Base-by-base conservation (phyloP, 1,140 invertebrate species). In the Lordiphosa stackelbergi region DNA sequence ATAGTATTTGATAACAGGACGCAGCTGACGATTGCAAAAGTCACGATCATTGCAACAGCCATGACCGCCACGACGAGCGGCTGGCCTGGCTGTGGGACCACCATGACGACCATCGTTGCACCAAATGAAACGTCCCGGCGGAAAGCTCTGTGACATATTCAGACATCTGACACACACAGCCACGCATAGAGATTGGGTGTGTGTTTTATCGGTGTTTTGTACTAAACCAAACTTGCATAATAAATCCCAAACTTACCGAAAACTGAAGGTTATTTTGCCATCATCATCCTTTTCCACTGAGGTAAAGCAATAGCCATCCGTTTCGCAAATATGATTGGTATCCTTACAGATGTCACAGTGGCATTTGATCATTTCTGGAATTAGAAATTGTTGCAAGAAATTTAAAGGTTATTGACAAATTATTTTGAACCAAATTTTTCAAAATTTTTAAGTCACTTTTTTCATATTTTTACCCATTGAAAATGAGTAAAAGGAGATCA, bases 281-380 rank as follows among this genome's bases (percentile, higher is more conserved):
- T 90, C 91, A 69, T 91, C 90, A 47, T 92, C 90, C 62, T 93
- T 87, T 56, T 91, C 91, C 53, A 93, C 93, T 24, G 94, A 94
- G 3, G 95, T 94, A 72, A 94, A 96, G 88, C 95, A 97, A 74
- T 92, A 94, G 12, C 95, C 95, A 90, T 97, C 94, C 5, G 95
- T 96, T 85, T 93, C 92, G 89, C 95, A 97, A 28, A 94, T 95
- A 77, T 92, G 88, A 88, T 97, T 96, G n/a, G 89, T 90, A n/a
- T 92, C 90, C 48, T 86, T 79, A 86, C 94, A 95, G 78, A 93
- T 91, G 83, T 95, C 93, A 89, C 94, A 95, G 85, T 93, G 91
- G 87, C 94, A 95, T 87, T 92, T 91, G 35, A 87, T 63, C 54
- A 92, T 78, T 73, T 91, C 92, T 93, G 58, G 47, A 38, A 31